phyloP scores from a whole-genome alignment of 2,888 invertebrate genomes.

The Lydus trimaculatus region DNA sequence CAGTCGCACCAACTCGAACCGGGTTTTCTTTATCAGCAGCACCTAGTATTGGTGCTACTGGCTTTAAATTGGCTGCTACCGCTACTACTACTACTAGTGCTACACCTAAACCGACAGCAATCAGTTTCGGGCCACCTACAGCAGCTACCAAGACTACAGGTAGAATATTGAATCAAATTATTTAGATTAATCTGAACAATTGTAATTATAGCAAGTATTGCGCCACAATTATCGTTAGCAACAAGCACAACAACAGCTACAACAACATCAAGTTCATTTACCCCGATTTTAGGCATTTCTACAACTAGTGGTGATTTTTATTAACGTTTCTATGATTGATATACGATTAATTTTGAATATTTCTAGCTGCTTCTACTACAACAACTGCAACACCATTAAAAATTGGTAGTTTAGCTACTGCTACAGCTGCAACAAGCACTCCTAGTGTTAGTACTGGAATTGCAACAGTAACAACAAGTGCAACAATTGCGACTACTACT shows the following conservation, averaged over 20 bases:
- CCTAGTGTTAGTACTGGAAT: slow-evolving; percentile 28
- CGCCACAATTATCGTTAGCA: background rate
- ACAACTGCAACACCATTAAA: slow-evolving; percentile 31
- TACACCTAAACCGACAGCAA: slow-evolving; percentile 31
- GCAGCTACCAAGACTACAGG: background rate
- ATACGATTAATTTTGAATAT: background rate
- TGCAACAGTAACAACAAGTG: slow-evolving; percentile 10
- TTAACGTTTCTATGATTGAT: slow-evolving; percentile 1
- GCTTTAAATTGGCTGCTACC: slow-evolving; percentile 11
- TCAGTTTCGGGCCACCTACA: slow-evolving; percentile 30
- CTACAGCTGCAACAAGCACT: slow-evolving; percentile 40
- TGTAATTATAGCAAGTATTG: background rate
- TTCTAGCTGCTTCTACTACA: slow-evolving; percentile 32
- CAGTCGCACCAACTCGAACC: background rate
- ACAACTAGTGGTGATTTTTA: slow-evolving; percentile 11
- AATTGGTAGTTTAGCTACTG: slow-evolving; percentile 34
- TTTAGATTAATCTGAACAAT: too few species aligned
- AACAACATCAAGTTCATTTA: slow-evolving; percentile 12
- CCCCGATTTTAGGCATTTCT: slow-evolving; percentile 20
- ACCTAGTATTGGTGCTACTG: slow-evolving; percentile 14
- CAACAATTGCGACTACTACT: slow-evolving; percentile 17
- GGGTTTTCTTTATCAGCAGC: background rate
- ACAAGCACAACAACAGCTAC: slow-evolving; percentile 5
- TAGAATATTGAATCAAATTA: too few species aligned
- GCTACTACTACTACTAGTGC: slow-evolving; percentile 28